Percentiles rank a stretch among this genome's conserved stretches.
Conservation (phyloP, 30 jellyfish, hydroid and myxozoan species). For the Aurelia aurita complex sp. Pacific region DNA sequence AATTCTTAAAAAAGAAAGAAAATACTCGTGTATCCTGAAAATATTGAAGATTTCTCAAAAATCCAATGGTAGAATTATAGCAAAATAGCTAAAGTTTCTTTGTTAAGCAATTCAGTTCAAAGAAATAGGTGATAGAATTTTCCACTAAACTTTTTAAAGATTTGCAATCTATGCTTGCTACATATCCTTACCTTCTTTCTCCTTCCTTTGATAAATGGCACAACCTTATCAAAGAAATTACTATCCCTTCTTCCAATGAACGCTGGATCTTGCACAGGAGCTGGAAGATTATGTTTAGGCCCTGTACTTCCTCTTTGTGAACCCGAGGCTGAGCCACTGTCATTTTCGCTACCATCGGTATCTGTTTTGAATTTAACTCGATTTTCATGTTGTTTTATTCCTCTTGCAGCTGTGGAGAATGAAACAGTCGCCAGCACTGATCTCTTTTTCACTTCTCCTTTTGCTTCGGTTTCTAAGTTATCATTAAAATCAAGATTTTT, state of each 20-base stretch:
- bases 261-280: constrained; percentile 94
- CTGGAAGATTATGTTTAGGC: constrained; percentile 31
- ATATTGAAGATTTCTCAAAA: too few species aligned
- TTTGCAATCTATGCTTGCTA: too few species aligned
- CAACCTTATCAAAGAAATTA: constrained; percentile 66
- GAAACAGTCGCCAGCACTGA: constrained; percentile 85
- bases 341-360: constrained; percentile 64
- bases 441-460: constrained; percentile 56
- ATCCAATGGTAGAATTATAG: too few species aligned
- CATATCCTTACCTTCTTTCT: constrained; percentile 74
- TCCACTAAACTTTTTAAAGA: too few species aligned
- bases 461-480: constrained; percentile 26
- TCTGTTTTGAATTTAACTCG: constrained; percentile 68
- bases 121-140: too few species aligned
- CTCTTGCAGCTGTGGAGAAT: constrained; percentile 86
- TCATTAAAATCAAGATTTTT: constrained; percentile 81
- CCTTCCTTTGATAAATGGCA: constrained; percentile 80
- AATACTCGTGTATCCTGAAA: too few species aligned
- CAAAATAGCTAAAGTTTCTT: too few species aligned
- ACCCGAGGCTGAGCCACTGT: constrained; percentile 62
- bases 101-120: too few species aligned
- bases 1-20: too few species aligned
- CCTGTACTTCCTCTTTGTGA: constrained; percentile 25
- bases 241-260: constrained; percentile 81
- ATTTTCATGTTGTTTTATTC: constrained; percentile 47